Percentiles rank a stretch among this genome's conserved stretches.
Evolutionary conservation across 2,888 invertebrate genomes (phyloP).

Genomic region (Acanthosoma haemorrhoidale): DNA sequence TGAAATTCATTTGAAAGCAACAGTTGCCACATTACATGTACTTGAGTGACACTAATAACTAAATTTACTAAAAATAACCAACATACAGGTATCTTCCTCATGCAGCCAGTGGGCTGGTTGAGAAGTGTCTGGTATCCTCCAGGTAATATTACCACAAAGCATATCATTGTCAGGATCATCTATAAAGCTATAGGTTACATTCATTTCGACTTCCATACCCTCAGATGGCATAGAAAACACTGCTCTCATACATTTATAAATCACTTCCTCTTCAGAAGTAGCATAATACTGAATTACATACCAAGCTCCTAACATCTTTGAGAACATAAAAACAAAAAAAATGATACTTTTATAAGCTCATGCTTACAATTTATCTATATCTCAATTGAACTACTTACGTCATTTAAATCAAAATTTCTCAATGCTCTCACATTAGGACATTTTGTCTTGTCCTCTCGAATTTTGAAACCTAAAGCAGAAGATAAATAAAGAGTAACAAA

Average conservation of each 20-base stretch:
- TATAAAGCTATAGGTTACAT: constrained; percentile 79
- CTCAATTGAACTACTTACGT: constrained; percentile 55
- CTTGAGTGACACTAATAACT: background rate
- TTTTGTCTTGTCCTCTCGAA: constrained; percentile 54
- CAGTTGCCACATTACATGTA: too few relatives aligned
- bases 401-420: constrained; percentile 69
- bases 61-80: background rate
- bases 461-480: constrained; percentile 23
- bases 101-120: constrained; percentile 82
- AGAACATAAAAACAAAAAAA: constrained; percentile 22
- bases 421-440: constrained; percentile 74
- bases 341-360: background rate
- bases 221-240: constrained; percentile 55
- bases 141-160: constrained; percentile 78
- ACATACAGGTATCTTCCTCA: constrained; percentile 74
- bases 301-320: constrained; percentile 75
- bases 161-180: constrained; percentile 78
- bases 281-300: constrained; percentile 84
- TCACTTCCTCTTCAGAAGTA: constrained; percentile 77
- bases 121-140: constrained; percentile 68
- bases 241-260: constrained; percentile 80
- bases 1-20: too few relatives aligned
- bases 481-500: background rate
- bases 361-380: too few relatives aligned
- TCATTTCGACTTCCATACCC: constrained; percentile 54